These are phyloP conservation scores for Todus mexicanus DNA, from an alignment of 2,797 vertebrate genomes.

Conservation along the genomic window DNA sequence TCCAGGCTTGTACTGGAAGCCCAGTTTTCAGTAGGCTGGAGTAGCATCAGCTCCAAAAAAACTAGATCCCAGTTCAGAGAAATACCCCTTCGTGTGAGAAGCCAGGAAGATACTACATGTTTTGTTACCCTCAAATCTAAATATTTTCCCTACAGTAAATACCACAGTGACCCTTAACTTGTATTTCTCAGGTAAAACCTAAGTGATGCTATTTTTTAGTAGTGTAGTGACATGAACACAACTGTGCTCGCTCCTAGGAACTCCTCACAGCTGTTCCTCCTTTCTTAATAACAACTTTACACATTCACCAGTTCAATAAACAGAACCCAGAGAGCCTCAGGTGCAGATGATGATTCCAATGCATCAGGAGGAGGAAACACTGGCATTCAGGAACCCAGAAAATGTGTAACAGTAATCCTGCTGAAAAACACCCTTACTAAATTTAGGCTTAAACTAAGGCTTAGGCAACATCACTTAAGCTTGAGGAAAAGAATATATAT, in stretches of 20 bases:
- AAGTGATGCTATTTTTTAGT: background rate
- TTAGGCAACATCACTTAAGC: background rate
- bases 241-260: no score
- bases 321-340: no score
- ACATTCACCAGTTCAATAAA: no score
- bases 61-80: background rate
- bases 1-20: slow-evolving; percentile 15
- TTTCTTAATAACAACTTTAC: no score
- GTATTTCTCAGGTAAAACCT: background rate
- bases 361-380: no score
- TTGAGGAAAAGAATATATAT: background rate
- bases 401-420: background rate
- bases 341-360: no score
- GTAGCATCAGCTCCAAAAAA: background rate
- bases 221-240: background rate
- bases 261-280: no score
- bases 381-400: background rate
- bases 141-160: background rate
- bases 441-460: background rate
- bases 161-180: background rate
- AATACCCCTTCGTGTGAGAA: background rate
- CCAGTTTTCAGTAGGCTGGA: background rate
- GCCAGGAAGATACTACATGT: background rate
- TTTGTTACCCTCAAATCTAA: background rate
- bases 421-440: background rate